Evolutionary conservation across 2,797 vertebrate species (phyloP), one percentile per base, ranked within the genome.

Genomic region (Gobionotothen gibberifrons): DNA sequence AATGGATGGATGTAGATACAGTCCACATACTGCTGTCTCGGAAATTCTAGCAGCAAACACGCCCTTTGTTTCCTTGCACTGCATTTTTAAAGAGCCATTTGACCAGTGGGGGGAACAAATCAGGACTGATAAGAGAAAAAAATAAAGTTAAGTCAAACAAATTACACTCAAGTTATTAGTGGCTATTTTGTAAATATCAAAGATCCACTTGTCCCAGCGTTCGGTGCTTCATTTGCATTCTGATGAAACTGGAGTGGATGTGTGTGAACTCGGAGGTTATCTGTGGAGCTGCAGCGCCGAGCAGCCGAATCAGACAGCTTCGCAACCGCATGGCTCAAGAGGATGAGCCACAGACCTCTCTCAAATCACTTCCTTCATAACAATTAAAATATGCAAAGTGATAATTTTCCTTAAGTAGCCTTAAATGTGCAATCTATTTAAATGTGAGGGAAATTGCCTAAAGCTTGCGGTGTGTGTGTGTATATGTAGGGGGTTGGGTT

Each of bases 301-400:
- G 96, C 94, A 93, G 95, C 92, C 92, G 94, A 96, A 97, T 97
- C 96, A 96, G 95, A 95, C 96, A 91, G 95, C 93, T 94, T 87
- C 94, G 93, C 94, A 92, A 95, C 94, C 95, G 92, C 96, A 92
- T 94, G 93, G 96, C 96, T 98, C 96, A 93, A 97, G 97, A 98
- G 97, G 97, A 97, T 95, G 96, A 96, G 97, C 95, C 95, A 93
- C 94, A 95, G 97, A 98, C 98, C 98, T 97, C 96, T 94, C 96
- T 97, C 97, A 96, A 97, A 98, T 98, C 98, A 97, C 96, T 98
- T 99, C 98, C 97, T 98, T 98, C 96, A 96, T 96, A 98, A 99
- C 97, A 99, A 99, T 99, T 99, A 99, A 99, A 99, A 99, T 99
- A 99, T 99, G 97, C 98, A 98, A 98, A 99, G 97, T 99, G 98